phyloP scores from a whole-genome alignment of 2,113 vertebrate genomes.

The Neodontobutis hainanensis region DNA sequence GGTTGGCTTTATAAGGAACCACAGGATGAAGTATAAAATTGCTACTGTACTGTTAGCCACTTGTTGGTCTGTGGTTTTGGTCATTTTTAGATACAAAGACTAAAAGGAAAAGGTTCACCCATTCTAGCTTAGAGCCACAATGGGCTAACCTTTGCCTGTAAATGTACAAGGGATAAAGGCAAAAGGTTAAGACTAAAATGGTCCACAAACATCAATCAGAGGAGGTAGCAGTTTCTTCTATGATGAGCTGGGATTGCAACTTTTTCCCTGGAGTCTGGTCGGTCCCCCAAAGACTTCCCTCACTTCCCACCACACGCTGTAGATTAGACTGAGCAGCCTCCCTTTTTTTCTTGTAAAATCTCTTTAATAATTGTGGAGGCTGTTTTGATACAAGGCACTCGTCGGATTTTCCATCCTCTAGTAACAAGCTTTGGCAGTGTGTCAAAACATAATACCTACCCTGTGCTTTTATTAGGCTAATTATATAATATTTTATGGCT shows the following conservation, averaged over 20 bases:
- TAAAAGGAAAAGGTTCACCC: no score
- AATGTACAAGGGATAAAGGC: no score
- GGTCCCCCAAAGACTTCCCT: slow-evolving; percentile 35
- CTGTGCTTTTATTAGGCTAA: slow-evolving; percentile 55
- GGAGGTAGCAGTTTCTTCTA: slow-evolving; percentile 16
- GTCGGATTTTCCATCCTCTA: slow-evolving; percentile 55
- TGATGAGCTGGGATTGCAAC: slow-evolving; percentile 42
- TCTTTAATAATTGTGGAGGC: slow-evolving; percentile 55
- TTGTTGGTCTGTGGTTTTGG: no score
- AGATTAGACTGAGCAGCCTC: slow-evolving; percentile 40
- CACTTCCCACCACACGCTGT: slow-evolving; percentile 31
- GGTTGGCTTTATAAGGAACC: no score
- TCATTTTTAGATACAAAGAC: no score
- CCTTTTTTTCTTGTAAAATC: slow-evolving; percentile 54
- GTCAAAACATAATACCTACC: slow-evolving; percentile 19
- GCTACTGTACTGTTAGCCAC: no score
- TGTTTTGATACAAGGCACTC: slow-evolving; percentile 45
- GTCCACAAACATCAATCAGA: not conserved
- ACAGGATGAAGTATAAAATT: no score
- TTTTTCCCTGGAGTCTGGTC: slow-evolving; percentile 43
- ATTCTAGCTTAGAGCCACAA: not conserved
- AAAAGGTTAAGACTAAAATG: no score
- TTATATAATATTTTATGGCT: slow-evolving; percentile 50
- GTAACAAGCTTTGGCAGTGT: slow-evolving; percentile 35
- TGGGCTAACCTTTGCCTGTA: no score